Evolutionary conservation across 2,888 invertebrate genomes (phyloP), one percentile per base, ranked within the genome.

Genomic region (Platerodrilus igneus): DNA sequence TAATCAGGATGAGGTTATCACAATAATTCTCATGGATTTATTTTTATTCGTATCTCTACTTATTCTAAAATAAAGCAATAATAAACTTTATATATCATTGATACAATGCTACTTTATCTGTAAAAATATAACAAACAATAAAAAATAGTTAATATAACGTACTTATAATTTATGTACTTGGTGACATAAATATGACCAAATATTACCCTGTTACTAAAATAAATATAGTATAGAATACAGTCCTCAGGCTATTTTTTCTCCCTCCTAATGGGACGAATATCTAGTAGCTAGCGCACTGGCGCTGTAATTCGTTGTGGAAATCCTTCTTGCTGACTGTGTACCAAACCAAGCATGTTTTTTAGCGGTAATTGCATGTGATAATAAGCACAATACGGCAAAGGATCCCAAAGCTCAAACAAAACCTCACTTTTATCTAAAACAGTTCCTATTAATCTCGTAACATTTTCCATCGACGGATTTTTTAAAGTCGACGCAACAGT

Each of bases 371-470:
- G 83, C 54, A 89, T 78, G 61, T 86, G 86, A 67, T 88, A 88
- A 62, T 86, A 88, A 2, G 86, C 87, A 59, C 86, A 87, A 61
- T 88, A 89, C 0, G 89, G 89, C 54, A 89, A 62, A 3, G 89
- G 89, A 60, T 89, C 89, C 88, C 88, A 88, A 58, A 82, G 83
- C 3, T 81, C 77, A 58, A 89, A 89, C 1, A 89, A 69, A 0
- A 86, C 87, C 60, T 89, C 87, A 22, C 85, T 74, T 51, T 85
- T 86, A 57, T 87, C 86, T 51, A 87, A 62, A 20, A 85, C 81
- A 0, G 80, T 81, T 21, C 80, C 78, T 53, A 82, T 68, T 29
- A 82, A 61, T 57, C 78, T 76, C 11, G 76, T 76, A 3, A 82
- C 74, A 2, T 71, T 65, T 48, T 71, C 69, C 3, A 73, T 57